Conservation (phyloP, 2,797 vertebrate genomes). For the Amblyopsis hoosieri region DNA sequence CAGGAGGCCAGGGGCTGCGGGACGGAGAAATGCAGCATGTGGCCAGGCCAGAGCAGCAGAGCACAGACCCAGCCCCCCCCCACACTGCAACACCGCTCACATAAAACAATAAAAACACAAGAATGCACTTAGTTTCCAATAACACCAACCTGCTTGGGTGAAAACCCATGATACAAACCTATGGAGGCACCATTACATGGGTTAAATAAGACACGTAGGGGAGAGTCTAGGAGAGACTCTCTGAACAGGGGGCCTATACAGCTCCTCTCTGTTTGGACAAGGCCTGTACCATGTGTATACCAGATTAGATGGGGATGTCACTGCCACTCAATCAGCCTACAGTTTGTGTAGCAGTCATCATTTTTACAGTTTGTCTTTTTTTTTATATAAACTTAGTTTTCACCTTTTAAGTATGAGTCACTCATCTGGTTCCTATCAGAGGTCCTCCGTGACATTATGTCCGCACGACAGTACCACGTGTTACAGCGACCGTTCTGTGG, state of each 20-base stretch:
- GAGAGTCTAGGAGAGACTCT: slow-evolving; percentile 1
- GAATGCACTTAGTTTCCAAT: slow-evolving; percentile 56
- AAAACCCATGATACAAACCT: neutral
- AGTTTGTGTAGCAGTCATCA: slow-evolving; percentile 3
- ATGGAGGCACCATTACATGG: slow-evolving; percentile 26
- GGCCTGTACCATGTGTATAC: slow-evolving; percentile 1
- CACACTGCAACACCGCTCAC: slow-evolving; percentile 49
- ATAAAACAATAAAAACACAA: slow-evolving; percentile 41
- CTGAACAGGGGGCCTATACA: neutral
- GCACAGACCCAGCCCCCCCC: slow-evolving; percentile 32
- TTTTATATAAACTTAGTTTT: slow-evolving; percentile 18
- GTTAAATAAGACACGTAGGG: neutral
- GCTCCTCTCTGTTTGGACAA: slow-evolving; percentile 16
- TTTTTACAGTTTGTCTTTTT: slow-evolving; percentile 50
- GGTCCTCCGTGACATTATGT: slow-evolving; percentile 61
- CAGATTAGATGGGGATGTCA: slow-evolving; percentile 23
- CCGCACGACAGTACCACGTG: slow-evolving; percentile 52
- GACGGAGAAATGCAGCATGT: slow-evolving; percentile 60
- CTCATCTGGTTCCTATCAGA: slow-evolving; percentile 78
- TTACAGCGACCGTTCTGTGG: slow-evolving; percentile 31
- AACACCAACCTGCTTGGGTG: slow-evolving; percentile 42
- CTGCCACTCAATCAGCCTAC: slow-evolving; percentile 6
- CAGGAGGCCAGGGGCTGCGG: slow-evolving; percentile 70
- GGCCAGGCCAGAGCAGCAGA: slow-evolving; percentile 41
- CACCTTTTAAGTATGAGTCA: slow-evolving; percentile 35